These are phyloP conservation scores for Noctua fimbriata DNA, from an alignment of 2,888 invertebrate genomes.

Conservation along the genomic window DNA sequence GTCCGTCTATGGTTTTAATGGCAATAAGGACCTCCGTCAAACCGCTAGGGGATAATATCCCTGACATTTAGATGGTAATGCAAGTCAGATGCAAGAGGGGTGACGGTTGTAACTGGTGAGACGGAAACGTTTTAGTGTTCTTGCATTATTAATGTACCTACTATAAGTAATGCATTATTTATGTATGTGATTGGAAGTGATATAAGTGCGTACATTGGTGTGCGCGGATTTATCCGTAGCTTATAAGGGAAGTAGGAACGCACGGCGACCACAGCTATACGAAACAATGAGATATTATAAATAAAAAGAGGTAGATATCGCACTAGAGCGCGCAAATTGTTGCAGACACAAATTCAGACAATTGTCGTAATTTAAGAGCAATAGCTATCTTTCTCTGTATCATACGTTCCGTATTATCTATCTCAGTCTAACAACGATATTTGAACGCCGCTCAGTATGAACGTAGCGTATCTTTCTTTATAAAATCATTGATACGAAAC, in stretches of 20 bases:
- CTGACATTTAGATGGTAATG: conserved; percentile 53
- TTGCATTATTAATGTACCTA: conserved; percentile 51
- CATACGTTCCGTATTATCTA: too few species aligned
- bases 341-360: too few species aligned
- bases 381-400: too few species aligned
- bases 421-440: too few species aligned
- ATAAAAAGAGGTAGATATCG: too few species aligned
- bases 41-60: conserved; percentile 8
- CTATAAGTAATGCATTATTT: conserved; percentile 37
- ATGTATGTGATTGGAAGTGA: conserved; percentile 38
- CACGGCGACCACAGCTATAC: too few species aligned
- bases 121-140: conserved; percentile 46
- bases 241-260: not conserved
- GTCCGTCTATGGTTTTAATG: not conserved
- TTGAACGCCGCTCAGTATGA: too few species aligned
- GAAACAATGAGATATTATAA: too few species aligned
- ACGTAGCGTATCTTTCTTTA: too few species aligned
- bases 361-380: too few species aligned
- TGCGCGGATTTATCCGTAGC: conserved; percentile 1
- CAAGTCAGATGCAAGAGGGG: conserved; percentile 53
- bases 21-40: conserved; percentile 18
- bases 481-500: too few species aligned
- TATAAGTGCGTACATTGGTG: conserved; percentile 1
- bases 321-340: too few species aligned
- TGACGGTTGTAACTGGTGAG: conserved; percentile 37